phyloP scores from a whole-genome alignment of 1,140 invertebrate species.

The Micrasema minimum region DNA sequence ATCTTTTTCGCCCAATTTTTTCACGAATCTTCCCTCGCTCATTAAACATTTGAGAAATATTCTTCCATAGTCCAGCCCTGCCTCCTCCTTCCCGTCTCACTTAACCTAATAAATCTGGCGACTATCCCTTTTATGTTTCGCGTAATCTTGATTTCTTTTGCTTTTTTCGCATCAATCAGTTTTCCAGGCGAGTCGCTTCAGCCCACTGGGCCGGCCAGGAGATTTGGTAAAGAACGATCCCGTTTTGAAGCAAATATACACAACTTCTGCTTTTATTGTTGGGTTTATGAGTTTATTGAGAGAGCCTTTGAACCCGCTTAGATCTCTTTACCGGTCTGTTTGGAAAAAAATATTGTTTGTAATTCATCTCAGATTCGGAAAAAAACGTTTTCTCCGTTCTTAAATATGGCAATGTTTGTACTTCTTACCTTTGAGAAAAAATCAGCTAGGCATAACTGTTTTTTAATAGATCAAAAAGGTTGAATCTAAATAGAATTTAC shows the following conservation, averaged over 20 bases:
- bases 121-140: constrained; percentile 52
- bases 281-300: constrained; percentile 34
- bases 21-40: constrained; percentile 35
- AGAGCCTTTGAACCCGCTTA: constrained; percentile 15
- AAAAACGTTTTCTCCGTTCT: too few species aligned
- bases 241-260: constrained; percentile 3
- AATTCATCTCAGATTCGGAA: neutral
- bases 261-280: constrained; percentile 31
- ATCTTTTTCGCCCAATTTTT: constrained; percentile 39
- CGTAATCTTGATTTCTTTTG: constrained; percentile 50
- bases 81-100: constrained; percentile 37
- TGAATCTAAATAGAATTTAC: too few species aligned
- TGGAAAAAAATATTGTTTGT: constrained; percentile 11
- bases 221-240: constrained; percentile 14
- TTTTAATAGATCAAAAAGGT: too few species aligned
- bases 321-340: neutral
- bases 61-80: neutral
- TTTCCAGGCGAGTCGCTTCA: constrained; percentile 39
- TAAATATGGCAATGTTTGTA: too few species aligned
- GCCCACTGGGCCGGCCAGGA: neutral
- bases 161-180: constrained; percentile 51
- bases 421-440: too few species aligned
- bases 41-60: constrained; percentile 31
- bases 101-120: constrained; percentile 53
- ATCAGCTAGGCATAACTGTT: neutral